Evolutionary conservation across 2,888 invertebrate genomes (phyloP).

Genomic region (Oscheius sp.): DNA sequence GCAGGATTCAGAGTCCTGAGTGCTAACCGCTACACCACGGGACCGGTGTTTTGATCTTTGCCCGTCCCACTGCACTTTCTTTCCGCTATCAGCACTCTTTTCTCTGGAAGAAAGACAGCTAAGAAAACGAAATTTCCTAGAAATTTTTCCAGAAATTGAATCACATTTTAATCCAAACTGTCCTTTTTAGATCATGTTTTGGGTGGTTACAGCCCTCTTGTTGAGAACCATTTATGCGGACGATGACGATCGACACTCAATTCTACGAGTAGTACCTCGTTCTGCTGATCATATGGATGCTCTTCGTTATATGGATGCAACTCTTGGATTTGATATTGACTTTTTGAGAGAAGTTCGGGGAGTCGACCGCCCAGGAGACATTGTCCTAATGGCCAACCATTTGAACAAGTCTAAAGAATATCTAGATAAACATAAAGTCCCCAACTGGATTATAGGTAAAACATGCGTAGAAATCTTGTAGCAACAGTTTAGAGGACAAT

Average conservation of each 20-base stretch:
- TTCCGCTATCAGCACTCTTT: neutral
- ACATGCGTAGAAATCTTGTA: neutral
- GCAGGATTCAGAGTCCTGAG: slow-evolving; percentile 58
- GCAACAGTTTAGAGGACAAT: slow-evolving; percentile 19
- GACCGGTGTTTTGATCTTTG: slow-evolving; percentile 76
- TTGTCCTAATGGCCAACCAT: neutral
- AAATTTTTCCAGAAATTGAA: no score
- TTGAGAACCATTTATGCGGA: neutral
- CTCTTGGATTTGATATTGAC: slow-evolving; percentile 25
- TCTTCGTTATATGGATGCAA: slow-evolving; percentile 12
- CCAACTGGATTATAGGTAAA: slow-evolving; percentile 30
- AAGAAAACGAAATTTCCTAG: no score
- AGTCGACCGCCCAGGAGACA: slow-evolving; percentile 17
- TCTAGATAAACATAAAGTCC: slow-evolving; percentile 13
- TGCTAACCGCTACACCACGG: slow-evolving; percentile 59
- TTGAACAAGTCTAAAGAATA: slow-evolving; percentile 19
- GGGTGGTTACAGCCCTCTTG: slow-evolving; percentile 6
- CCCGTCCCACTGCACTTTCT: neutral
- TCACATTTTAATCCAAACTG: no score
- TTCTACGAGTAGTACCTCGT: slow-evolving; percentile 26
- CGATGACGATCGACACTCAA: slow-evolving; percentile 16
- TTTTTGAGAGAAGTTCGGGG: slow-evolving; percentile 7
- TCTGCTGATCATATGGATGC: slow-evolving; percentile 24
- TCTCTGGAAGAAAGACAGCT: neutral
- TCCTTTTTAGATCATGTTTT: slow-evolving; percentile 1